Evolutionary conservation across 2,888 invertebrate species (phyloP), one percentile per base, ranked within the genome.

Genomic region (Psococerastis gibbosa): DNA sequence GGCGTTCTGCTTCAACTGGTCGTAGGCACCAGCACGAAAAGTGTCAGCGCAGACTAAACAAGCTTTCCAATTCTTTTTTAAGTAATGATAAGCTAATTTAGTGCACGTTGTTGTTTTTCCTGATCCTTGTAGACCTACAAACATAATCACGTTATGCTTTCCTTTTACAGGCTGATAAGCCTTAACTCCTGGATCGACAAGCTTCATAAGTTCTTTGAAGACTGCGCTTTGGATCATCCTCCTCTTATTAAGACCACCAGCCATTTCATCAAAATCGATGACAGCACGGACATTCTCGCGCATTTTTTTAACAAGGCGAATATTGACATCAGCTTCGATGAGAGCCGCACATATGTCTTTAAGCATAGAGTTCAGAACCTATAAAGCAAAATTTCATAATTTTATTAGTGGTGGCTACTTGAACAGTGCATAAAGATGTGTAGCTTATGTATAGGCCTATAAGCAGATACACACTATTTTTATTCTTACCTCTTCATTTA

Each of bases 31-130:
- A 55, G 98, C 98, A 66, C 98, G 78, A 69, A 98, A 99, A 41
- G 98, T 98, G 64, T 98, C 98, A 3, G 98, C 98, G 65, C 98
- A 98, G 23, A 98, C 95, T 42, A 98, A 68, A 59, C 91, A 92
- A 18, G 95, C 89, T 61, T 98, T 98, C 98, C 98, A 98, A 55
- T 95, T 95, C 63, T 97, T 97, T 58, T 92, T 87, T 60, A 94
- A 75, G 64, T 97, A 99, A 64, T 95, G 85, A 65, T 98, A 98
- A 15, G 98, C 98, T 57, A 99, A 68, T 70, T 99, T 98, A 49
- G 97, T 98, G 68, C 98, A 99, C 2, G 97, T 95, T 18, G 98
- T 98, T 0, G 98, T 99, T 70, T 99, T 98, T 52, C 98, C 98
- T 45, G 95, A 94, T 49, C 98, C 98, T 68, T 98, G 98, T 9